A percentile compares a stretch with the other conserved stretches of the same genome.
phyloP scores from a whole-genome alignment of 2,797 vertebrate genomes.

The Sebastes minor region DNA sequence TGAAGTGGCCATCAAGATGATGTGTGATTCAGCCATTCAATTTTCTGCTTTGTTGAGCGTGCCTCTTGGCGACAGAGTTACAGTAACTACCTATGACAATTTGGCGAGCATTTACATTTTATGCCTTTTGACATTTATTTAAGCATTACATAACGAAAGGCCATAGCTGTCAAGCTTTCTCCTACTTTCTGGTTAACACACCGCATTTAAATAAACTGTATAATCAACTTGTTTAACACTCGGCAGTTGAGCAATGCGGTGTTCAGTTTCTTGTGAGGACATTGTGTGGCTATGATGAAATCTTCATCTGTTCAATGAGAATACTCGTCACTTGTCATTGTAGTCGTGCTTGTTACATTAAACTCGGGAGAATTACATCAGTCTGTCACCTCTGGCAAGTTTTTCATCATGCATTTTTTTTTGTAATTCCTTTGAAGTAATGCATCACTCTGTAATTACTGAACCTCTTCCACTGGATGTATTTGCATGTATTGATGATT shows the following conservation, averaged over 20 bases:
- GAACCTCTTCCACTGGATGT: not conserved
- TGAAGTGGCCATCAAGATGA: slow-evolving; percentile 41
- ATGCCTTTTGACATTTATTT: slow-evolving; percentile 50
- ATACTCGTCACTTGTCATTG: slow-evolving; percentile 11
- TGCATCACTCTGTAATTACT: slow-evolving; percentile 13
- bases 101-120: slow-evolving; percentile 37
- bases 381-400: slow-evolving; percentile 21
- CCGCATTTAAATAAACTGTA: slow-evolving; percentile 8
- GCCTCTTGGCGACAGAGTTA: slow-evolving; percentile 40
- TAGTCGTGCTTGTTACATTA: slow-evolving; percentile 3
- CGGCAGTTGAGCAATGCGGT: not conserved
- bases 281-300: slow-evolving; percentile 23
- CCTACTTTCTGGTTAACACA: slow-evolving; percentile 14
- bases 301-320: not conserved
- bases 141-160: slow-evolving; percentile 38
- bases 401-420: slow-evolving; percentile 13
- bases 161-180: slow-evolving; percentile 34
- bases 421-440: slow-evolving; percentile 26
- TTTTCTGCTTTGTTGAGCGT: slow-evolving; percentile 59
- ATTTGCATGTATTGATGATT: slow-evolving; percentile 16
- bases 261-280: not conserved
- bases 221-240: slow-evolving; percentile 10
- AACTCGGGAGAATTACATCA: slow-evolving; percentile 34
- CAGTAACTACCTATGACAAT: slow-evolving; percentile 54
- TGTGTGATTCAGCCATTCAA: slow-evolving; percentile 56